Evolutionary conservation across 2,797 vertebrate genomes (phyloP).

Genomic region (Coracias cyanogaster): DNA sequence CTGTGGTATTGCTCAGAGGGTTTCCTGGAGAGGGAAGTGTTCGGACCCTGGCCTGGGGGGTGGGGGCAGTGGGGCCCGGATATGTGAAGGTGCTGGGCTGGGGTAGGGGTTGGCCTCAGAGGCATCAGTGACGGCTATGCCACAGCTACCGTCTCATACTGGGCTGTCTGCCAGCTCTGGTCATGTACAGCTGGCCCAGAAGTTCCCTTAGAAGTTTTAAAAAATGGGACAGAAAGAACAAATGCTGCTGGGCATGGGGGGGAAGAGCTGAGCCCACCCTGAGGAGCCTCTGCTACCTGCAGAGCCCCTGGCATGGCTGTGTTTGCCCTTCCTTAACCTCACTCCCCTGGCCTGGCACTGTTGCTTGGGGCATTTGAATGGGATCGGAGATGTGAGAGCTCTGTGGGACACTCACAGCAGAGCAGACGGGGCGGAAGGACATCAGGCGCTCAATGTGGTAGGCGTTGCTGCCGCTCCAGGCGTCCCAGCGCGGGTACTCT

Average conservation of each 20-base stretch:
- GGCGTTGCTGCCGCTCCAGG: conserved; percentile 97
- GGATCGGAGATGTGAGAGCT: rapidly evolving
- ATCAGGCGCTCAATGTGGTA: conserved; percentile 97
- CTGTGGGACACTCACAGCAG: conserved; percentile 83
- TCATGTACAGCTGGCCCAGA: not conserved
- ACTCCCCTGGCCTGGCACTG: rapidly evolving
- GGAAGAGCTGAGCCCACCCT: not conserved
- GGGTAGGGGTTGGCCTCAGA: not conserved
- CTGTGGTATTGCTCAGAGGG: rapidly evolving
- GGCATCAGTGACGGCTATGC: not conserved
- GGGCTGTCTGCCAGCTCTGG: not conserved
- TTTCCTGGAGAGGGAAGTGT: not conserved
- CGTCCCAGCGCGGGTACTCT: conserved; percentile 96
- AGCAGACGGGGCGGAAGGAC: conserved; percentile 97
- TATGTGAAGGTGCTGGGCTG: not conserved
- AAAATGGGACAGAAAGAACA: not conserved
- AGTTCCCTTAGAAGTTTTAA: not conserved
- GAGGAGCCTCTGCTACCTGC: not conserved
- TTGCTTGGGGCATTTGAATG: not conserved
- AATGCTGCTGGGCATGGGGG: rapidly evolving
- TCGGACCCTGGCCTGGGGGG: not conserved
- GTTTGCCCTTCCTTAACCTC: not conserved
- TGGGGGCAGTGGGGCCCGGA: too few species aligned
- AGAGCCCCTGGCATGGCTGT: not conserved
- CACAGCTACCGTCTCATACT: not conserved